Evolutionary conservation across 2,888 invertebrate species (phyloP), one percentile per base, ranked within the genome.

Genomic region (Drosophila macrothrix): DNA sequence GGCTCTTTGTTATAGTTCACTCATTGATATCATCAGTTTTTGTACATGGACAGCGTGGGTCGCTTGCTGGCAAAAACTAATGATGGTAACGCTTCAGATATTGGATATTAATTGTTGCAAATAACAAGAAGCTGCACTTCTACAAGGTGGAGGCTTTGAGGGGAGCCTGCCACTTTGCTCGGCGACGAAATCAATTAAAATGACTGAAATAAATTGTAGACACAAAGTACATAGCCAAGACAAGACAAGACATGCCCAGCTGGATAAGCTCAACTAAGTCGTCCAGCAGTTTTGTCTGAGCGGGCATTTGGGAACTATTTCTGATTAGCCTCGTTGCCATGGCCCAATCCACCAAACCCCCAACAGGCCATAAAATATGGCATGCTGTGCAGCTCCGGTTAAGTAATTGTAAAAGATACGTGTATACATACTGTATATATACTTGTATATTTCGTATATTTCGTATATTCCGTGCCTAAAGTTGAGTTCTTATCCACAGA

Each of bases 71-170:
- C 58, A 67, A 73, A 79, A 82, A 86, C 84, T 84, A 90, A 90
- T 90, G 87, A 86, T 84, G 81, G 73, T 78, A 76, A 71, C 75
- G 52, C 58, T 69, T 71, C 73, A 69, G 87, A 84, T 88, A 89
- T 90, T 89, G 87, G 78, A 90, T 82, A 88, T 89, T 88, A 88
- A 88, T 88, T 88, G 89, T 84, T 88, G 82, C 87, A 90, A 84
- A 82, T 86, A 82, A 84, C 84, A 88, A 77, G 78, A 78, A 68
- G 69, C 69, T 82, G 71, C 73, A 63, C 43, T 68, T 58, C 46
- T 41, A 50, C 9, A 25, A 9, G 14, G 16, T 16, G 46, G 43
- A 3, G 46, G 16, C 25, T 46, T 25, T 25, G 7, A 4, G 25
- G 9, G 25, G 9, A 14, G n/a, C 39, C 29, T 56, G 43, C 67